These are phyloP conservation scores for Drosophila meridiana DNA, from an alignment of 2,888 invertebrate species.

Conservation along the genomic window DNA sequence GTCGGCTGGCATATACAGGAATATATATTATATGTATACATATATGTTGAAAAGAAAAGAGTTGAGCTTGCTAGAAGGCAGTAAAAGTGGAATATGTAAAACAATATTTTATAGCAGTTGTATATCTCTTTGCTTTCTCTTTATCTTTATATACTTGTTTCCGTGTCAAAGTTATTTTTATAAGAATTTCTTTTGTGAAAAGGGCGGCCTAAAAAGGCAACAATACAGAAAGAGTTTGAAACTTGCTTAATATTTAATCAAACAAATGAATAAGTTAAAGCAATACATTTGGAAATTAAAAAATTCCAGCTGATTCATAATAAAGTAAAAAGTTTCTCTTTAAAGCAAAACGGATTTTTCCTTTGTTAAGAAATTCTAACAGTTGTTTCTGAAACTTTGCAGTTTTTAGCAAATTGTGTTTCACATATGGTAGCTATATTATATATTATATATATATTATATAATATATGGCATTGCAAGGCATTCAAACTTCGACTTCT, in stretches of 20 bases:
- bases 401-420: not conserved
- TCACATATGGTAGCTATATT: not conserved
- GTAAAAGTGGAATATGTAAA: not conserved
- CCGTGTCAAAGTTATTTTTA: not conserved
- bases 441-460: not conserved
- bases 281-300: not conserved
- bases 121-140: not conserved
- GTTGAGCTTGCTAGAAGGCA: not conserved
- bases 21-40: not conserved
- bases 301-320: not conserved
- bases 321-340: not conserved
- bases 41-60: not conserved
- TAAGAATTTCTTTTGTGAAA: not conserved
- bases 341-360: not conserved
- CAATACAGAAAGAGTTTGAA: not conserved
- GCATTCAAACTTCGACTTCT: slow-evolving; percentile 20
- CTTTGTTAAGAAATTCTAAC: not conserved
- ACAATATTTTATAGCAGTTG: not conserved
- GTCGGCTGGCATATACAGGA: not conserved
- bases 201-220: too few relatives aligned
- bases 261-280: not conserved
- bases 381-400: not conserved
- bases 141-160: not conserved
- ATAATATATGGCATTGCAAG: not conserved
- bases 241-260: not conserved